Evolutionary conservation across 2,888 invertebrate species (phyloP), one percentile per base, ranked within the genome.

Genomic region (Willowsia nigromaculata): DNA sequence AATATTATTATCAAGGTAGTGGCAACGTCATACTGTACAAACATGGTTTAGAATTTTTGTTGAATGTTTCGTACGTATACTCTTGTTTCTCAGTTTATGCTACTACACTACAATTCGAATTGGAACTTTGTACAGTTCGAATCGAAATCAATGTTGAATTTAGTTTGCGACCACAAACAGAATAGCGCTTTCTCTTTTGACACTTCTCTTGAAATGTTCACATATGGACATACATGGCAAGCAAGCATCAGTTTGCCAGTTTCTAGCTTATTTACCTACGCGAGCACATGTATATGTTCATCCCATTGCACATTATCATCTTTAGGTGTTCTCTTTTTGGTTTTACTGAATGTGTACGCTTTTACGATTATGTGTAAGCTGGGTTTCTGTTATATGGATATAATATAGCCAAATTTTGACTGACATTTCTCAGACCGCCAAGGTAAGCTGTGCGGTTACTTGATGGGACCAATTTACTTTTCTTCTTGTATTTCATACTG

Each of bases 141-240:
- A 40, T 71, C 13, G 22, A 71, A 40, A 71, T 71, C 71, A 71
- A 71, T 71, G 40, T 11, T 68, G 68, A 27, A 40, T 40, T n/a
- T 13, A 65, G n/a, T 74, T 53, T 76, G 11, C 15, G n/a, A 76
- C 50, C 33, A 37, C 50, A 76, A 18, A 33, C 71, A 76, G 13
- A 30, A 53, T 13, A 53, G 47, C 27, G 27, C 71, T 71, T 71
- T 71, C 43, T 71, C 68, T 71, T 68, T 71, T 71, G 71, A 71
- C 71, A 71, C 71, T 71, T 71, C 3, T 71, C 4, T 53, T 18
- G 22, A n/a, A 53, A 37, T 22, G 40, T 40, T 1, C 68, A 43
- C 27, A 71, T 33, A 53, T 53, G 53, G 18, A 53, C 53, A 27
- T 27, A 30, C n/a, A n/a, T n/a, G n/a, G n/a, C n/a, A n/a, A n/a